phyloP scores from a whole-genome alignment of 2,888 invertebrate species.

The Pterostichus niger region DNA sequence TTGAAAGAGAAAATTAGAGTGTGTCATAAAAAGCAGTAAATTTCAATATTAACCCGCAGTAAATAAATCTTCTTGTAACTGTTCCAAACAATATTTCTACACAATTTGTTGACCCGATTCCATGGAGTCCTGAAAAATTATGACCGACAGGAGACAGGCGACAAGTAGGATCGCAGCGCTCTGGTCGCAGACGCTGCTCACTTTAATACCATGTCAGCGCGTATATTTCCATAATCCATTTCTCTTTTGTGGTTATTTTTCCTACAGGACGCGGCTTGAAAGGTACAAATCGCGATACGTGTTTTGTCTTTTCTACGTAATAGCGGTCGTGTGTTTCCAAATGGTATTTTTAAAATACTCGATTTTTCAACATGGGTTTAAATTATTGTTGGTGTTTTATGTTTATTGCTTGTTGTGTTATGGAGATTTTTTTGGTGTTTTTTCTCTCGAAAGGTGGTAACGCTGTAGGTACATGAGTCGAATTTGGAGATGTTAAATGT shows the following conservation, averaged over 20 bases:
- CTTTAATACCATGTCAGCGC: conserved; percentile 40
- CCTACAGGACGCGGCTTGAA: conserved; percentile 46
- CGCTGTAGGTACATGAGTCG: conserved; percentile 13
- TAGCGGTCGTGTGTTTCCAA: conserved; percentile 29
- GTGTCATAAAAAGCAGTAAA: not conserved
- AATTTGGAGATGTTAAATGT: conserved; percentile 25
- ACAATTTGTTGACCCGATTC: conserved; percentile 28
- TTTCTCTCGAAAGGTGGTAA: conserved; percentile 25
- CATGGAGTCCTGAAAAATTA: not conserved
- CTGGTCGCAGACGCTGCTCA: not conserved
- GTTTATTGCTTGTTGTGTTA: conserved; percentile 49
- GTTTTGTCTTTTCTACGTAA: conserved; percentile 34
- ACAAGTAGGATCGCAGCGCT: not conserved
- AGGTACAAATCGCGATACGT: conserved; percentile 53
- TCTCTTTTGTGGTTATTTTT: conserved; percentile 57
- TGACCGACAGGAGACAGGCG: conserved; percentile 2
- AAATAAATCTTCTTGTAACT: not conserved
- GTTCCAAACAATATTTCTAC: conserved; percentile 7
- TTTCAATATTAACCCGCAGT: conserved; percentile 22
- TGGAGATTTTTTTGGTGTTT: conserved; percentile 42
- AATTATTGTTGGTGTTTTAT: conserved; percentile 55
- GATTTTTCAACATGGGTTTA: conserved; percentile 53
- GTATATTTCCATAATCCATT: conserved; percentile 58
- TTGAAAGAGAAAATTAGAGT: not conserved
- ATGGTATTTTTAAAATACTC: conserved; percentile 49